phyloP scores from a whole-genome alignment of 1,140 invertebrate genomes.

The Phymastichus coffea region DNA sequence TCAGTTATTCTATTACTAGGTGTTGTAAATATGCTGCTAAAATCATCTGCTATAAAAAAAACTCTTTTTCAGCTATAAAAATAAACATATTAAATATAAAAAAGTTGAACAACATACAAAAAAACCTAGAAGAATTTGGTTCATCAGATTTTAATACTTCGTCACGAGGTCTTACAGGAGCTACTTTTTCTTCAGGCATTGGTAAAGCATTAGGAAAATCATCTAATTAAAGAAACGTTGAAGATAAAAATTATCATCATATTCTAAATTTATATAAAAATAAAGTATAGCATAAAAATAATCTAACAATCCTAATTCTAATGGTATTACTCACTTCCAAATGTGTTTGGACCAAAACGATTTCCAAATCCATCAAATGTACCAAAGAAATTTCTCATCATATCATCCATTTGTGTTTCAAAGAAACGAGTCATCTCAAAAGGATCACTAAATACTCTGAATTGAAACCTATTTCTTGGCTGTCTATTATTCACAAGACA shows the following conservation, averaged over 20 bases:
- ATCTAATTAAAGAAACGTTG: neutral
- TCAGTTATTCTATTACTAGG: constrained; percentile 16
- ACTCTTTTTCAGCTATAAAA: neutral
- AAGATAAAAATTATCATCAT: too few relatives aligned
- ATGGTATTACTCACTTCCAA: constrained; percentile 18
- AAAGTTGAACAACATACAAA: neutral
- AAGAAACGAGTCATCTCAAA: constrained; percentile 45
- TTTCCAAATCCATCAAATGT: constrained; percentile 28
- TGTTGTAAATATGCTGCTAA: constrained; percentile 13
- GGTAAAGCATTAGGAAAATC: constrained; percentile 21
- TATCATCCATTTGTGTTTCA: constrained; percentile 43
- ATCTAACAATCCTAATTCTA: too few relatives aligned
- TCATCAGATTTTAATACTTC: constrained; percentile 49
- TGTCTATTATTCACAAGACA: constrained; percentile 22
- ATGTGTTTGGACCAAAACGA: too few relatives aligned
- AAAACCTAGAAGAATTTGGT: constrained; percentile 7
- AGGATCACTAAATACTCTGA: constrained; percentile 43
- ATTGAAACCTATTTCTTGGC: constrained; percentile 26
- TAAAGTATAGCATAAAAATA: too few relatives aligned
- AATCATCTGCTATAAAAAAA: constrained; percentile 14
- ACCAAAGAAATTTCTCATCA: constrained; percentile 38
- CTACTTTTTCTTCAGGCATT: constrained; percentile 19
- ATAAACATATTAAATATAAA: constrained; percentile 2
- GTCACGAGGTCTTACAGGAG: constrained; percentile 44
- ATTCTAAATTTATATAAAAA: too few relatives aligned